A percentile compares a stretch with the other conserved stretches of the same genome.
phyloP scores from a whole-genome alignment of 2,113 vertebrate genomes.

The Megaleporinus macrocephalus region DNA sequence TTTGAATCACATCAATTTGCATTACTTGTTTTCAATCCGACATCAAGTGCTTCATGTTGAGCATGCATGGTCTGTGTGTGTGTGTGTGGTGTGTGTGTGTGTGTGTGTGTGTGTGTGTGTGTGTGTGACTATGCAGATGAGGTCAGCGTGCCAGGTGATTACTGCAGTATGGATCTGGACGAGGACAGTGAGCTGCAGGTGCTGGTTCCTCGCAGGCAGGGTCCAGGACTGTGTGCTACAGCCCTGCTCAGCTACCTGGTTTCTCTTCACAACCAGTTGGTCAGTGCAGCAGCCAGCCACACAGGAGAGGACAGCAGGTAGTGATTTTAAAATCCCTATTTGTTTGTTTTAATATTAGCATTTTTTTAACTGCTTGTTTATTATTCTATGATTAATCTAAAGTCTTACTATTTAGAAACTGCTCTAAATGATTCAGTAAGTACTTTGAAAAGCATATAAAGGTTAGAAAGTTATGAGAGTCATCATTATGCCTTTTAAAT shows the following conservation, averaged over 20 bases:
- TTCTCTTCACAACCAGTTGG: slow-evolving; percentile 83
- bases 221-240: slow-evolving; percentile 87
- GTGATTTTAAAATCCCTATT: slow-evolving; percentile 28
- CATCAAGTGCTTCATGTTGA: background rate
- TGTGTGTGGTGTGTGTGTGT: too few relatives aligned
- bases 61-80: too few relatives aligned
- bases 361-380: too few relatives aligned
- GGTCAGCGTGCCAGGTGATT: slow-evolving; percentile 83
- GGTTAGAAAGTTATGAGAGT: too few relatives aligned
- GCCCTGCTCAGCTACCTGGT: slow-evolving; percentile 90
- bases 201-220: slow-evolving; percentile 83
- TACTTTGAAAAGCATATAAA: too few relatives aligned
- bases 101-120: background rate
- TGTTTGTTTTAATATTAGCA: background rate
- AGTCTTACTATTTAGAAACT: too few relatives aligned
- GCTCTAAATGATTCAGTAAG: too few relatives aligned
- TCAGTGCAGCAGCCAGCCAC: slow-evolving; percentile 78
- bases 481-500: too few relatives aligned
- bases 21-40: too few relatives aligned
- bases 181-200: slow-evolving; percentile 76
- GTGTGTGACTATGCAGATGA: slow-evolving; percentile 75
- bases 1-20: too few relatives aligned
- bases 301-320: slow-evolving; percentile 78
- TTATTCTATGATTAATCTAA: too few relatives aligned
- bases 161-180: slow-evolving; percentile 78